Conservation (phyloP, 2,797 vertebrate genomes). For the Cirrhinus mrigala region DNA sequence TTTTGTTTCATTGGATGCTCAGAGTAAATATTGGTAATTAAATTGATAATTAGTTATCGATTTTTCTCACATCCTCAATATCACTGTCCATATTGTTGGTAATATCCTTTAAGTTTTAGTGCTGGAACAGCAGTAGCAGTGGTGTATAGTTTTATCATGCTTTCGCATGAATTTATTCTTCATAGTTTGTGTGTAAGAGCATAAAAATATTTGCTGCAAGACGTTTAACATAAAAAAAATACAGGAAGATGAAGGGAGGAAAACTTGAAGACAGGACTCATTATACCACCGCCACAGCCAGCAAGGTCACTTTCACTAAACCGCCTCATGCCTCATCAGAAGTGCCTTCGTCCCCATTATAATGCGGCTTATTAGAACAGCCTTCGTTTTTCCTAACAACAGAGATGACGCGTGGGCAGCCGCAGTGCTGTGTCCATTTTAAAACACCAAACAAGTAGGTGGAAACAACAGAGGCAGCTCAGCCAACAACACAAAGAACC, state of each 20-base stretch:
- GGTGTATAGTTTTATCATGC: neutral
- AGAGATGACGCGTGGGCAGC: constrained; percentile 48
- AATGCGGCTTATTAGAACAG: constrained; percentile 47
- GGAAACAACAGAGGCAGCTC: constrained; percentile 44
- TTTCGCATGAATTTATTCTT: neutral
- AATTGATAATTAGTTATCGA: neutral
- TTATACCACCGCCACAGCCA: constrained; percentile 37
- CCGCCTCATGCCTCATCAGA: constrained; percentile 62
- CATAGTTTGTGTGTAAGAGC: neutral
- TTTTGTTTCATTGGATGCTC: neutral
- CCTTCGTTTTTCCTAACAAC: constrained; percentile 29
- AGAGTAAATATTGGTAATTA: neutral
- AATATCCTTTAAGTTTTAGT: neutral
- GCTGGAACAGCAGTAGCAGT: neutral
- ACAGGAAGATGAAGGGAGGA: constrained; percentile 31
- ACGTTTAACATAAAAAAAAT: constrained; percentile 37
- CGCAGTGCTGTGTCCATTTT: constrained; percentile 34
- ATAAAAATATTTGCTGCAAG: constrained; percentile 17
- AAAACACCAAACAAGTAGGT: constrained; percentile 43
- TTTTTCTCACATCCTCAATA: neutral
- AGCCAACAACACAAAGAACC: constrained; percentile 38
- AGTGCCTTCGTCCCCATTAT: constrained; percentile 59
- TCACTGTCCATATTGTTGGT: neutral
- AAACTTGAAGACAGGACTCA: constrained; percentile 41
- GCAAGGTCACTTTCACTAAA: constrained; percentile 62